Base-by-base conservation (phyloP, 2,113 vertebrate genomes). In the Xenopus borealis region DNA sequence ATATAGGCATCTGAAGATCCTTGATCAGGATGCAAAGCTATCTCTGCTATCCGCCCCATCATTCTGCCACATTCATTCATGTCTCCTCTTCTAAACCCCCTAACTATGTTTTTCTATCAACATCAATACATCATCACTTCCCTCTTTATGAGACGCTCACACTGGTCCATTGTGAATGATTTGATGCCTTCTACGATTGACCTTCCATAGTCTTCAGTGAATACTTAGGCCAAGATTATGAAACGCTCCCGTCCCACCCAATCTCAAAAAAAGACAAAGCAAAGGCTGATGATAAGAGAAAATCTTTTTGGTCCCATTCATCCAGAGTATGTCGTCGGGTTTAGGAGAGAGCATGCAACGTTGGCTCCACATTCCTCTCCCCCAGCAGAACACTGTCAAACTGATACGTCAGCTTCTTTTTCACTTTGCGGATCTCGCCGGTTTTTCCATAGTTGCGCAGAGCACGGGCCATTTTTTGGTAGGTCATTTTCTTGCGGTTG, bases 401-500 rank as follows among this genome's bases (percentile, higher is more conserved):
- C 82, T 90, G 89, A 79, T 90, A 90, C 20, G 88, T 90, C 71
- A 90, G 83, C 70, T 90, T 90, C 81, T 88, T 87, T 78, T 90
- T 89, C 66, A 90, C 86, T 81, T 90, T 90, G 79, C 85, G 86
- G 80, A 90, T 88, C 75, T 90, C 88, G 0, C 89, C 89, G 0
- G 88, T 90, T 80, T 89, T 88, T 83, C 86, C 85, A 23, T 90
- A 90, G 83, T 89, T 90, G 70, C 89, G 84, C 64, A 90, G 82
- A 0, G 89, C 89, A 1, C 89, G 85, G 7, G 89, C 89, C 88
- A 90, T 85, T 80, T 90, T 90, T 82, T 89, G 88, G 71, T 90
- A 90, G 76, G 89, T 90, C 89, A 90, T 90, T 73, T 86, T 84
- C 78, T 90, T 89, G 79, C 89, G 89, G 81, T 90, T 90, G 72